Conservation (phyloP, 1,140 invertebrate species). For the Cherax quadricarinatus region DNA sequence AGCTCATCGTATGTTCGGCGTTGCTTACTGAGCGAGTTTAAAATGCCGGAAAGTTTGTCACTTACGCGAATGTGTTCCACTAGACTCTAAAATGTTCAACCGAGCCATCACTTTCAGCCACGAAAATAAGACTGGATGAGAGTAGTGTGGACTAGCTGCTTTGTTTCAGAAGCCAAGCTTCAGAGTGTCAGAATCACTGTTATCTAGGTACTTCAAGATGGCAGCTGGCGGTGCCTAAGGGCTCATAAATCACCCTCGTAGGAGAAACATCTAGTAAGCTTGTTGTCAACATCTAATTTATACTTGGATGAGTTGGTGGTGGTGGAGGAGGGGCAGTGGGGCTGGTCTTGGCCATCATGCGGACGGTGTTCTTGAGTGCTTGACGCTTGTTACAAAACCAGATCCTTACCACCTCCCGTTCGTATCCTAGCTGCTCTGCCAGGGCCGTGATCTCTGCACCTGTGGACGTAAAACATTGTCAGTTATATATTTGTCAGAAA, state of each 20-base stretch:
- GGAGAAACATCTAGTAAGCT: not conserved
- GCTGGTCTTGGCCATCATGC: constrained; percentile 72
- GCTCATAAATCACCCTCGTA: not conserved
- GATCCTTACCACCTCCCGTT: constrained; percentile 97
- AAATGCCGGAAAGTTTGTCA: not conserved
- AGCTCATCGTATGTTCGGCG: not conserved
- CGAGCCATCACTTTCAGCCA: not conserved
- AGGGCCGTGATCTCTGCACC: constrained; percentile 97
- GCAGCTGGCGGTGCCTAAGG: not conserved
- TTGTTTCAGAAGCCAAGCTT: constrained; percentile 1
- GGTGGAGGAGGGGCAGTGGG: constrained; percentile 29
- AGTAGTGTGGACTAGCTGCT: not conserved
- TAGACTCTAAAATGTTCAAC: not conserved
- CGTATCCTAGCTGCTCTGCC: constrained; percentile 96
- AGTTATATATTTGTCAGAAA: not conserved
- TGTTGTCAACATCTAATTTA: constrained; percentile 1
- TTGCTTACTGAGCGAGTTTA: not conserved
- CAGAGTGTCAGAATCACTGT: not conserved
- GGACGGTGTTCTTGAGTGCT: constrained; percentile 94
- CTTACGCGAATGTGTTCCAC: not conserved
- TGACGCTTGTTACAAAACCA: constrained; percentile 99
- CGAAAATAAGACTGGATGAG: not conserved
- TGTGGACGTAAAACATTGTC: constrained; percentile 75
- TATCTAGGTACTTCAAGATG: not conserved
- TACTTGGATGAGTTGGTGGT: constrained; percentile 45